Conservation (phyloP, 2,797 vertebrate species). For the Paguma larvata region DNA sequence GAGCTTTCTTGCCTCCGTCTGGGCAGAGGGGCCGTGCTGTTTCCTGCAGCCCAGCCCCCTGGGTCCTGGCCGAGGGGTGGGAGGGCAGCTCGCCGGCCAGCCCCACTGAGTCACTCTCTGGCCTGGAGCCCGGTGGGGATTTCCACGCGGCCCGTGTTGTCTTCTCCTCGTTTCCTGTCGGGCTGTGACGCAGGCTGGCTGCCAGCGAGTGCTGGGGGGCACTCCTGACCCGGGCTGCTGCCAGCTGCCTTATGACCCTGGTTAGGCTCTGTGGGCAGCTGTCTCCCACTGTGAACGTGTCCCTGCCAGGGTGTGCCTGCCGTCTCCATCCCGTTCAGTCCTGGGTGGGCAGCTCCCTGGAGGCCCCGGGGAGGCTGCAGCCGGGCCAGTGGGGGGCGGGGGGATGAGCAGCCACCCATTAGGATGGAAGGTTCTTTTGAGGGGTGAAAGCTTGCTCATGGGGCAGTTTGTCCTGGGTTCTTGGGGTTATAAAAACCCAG, state of each 20-base stretch:
- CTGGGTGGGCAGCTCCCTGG: slow-evolving; percentile 6
- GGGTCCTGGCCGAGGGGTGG: slow-evolving; percentile 29
- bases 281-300: not conserved
- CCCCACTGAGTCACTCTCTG: slow-evolving; percentile 79
- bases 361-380: not conserved
- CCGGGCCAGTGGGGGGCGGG: not conserved
- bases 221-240: not conserved
- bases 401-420: not conserved
- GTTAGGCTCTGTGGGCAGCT: not conserved
- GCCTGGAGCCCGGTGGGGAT: slow-evolving; percentile 80
- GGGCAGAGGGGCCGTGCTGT: not conserved
- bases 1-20: not conserved
- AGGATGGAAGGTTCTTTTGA: not conserved
- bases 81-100: slow-evolving; percentile 52
- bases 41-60: slow-evolving; percentile 65
- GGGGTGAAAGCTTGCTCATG: not conserved
- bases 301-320: not conserved
- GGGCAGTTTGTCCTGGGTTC: not conserved
- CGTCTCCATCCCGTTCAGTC: not conserved
- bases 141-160: slow-evolving; percentile 79
- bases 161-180: slow-evolving; percentile 77
- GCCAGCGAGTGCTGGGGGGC: slow-evolving; percentile 52
- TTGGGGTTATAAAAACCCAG: slow-evolving; percentile 9
- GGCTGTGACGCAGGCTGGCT: slow-evolving; percentile 68
- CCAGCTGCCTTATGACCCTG: not conserved